phyloP scores from a whole-genome alignment of 2,888 invertebrate genomes.

The Lingula anatina region DNA sequence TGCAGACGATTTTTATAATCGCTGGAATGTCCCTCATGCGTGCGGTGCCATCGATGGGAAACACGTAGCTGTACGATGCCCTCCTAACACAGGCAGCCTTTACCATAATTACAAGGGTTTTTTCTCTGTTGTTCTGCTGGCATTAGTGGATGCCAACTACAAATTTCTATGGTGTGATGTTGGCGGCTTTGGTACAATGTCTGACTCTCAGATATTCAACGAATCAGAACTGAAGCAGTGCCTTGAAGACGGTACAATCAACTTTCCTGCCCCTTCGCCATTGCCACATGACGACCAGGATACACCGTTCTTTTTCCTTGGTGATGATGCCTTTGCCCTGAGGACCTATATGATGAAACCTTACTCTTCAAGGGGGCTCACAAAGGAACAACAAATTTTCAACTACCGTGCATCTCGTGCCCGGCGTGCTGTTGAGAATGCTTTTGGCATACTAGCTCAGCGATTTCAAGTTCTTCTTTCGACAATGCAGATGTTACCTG shows the following conservation, averaged over 20 bases:
- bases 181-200: conserved; percentile 5
- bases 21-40: conserved; percentile 21
- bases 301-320: conserved; percentile 18
- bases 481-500: conserved; percentile 14
- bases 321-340: conserved; percentile 22
- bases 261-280: conserved; percentile 11
- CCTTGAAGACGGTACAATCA: conserved; percentile 10
- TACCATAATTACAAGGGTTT: conserved; percentile 24
- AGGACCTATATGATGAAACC: conserved; percentile 20
- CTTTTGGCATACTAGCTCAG: conserved; percentile 19
- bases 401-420: conserved; percentile 22
- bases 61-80: conserved; percentile 16
- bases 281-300: conserved; percentile 12
- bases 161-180: conserved; percentile 16
- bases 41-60: conserved; percentile 22
- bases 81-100: conserved; percentile 11
- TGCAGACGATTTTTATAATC: conserved; percentile 10
- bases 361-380: conserved; percentile 11
- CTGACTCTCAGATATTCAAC: conserved; percentile 14
- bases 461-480: conserved; percentile 13
- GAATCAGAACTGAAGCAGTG: conserved; percentile 12
- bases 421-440: conserved; percentile 18
- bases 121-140: conserved; percentile 18
- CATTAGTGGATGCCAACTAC: conserved; percentile 20
- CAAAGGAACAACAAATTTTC: conserved; percentile 14